These are phyloP conservation scores for Chymomyza amoena DNA, from an alignment of 2,888 invertebrate species.

Conservation along the genomic window DNA sequence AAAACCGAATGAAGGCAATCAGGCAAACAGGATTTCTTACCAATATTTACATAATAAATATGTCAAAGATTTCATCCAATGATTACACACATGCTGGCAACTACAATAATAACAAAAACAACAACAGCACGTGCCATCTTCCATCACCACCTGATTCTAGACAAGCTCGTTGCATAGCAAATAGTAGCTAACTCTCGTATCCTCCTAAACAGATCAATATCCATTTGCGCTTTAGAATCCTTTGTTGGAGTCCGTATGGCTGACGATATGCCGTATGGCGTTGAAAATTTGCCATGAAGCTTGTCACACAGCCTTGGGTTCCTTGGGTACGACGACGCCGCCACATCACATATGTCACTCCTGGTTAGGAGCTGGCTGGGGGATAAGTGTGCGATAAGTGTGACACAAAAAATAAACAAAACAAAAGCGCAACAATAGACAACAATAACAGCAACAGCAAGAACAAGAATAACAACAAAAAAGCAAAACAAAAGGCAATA, in stretches of 20 bases:
- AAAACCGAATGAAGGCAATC: slow-evolving; percentile 1
- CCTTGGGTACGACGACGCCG: too few species aligned
- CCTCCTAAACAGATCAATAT: slow-evolving; percentile 2
- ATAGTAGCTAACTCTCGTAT: not conserved
- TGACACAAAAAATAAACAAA: not conserved
- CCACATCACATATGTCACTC: not conserved
- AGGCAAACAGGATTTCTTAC: slow-evolving; percentile 52
- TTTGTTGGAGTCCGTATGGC: not conserved
- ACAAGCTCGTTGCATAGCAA: not conserved
- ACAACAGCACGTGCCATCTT: slow-evolving; percentile 8
- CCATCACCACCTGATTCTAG: not conserved
- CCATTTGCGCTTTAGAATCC: not conserved
- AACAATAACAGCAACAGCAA: not conserved
- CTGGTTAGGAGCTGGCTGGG: not conserved
- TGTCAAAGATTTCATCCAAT: slow-evolving; percentile 44
- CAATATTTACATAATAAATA: slow-evolving; percentile 70
- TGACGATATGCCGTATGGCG: not conserved
- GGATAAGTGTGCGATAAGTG: slow-evolving; percentile 6
- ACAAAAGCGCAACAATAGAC: slow-evolving; percentile 5
- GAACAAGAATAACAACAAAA: not conserved
- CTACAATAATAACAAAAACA: slow-evolving; percentile 2
- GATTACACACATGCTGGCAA: slow-evolving; percentile 18
- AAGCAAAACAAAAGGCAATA: slow-evolving; percentile 1
- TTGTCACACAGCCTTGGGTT: not conserved
- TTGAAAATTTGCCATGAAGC: not conserved